Conservation (phyloP, 2,113 vertebrate species). For the Argyrosomus japonicus region DNA sequence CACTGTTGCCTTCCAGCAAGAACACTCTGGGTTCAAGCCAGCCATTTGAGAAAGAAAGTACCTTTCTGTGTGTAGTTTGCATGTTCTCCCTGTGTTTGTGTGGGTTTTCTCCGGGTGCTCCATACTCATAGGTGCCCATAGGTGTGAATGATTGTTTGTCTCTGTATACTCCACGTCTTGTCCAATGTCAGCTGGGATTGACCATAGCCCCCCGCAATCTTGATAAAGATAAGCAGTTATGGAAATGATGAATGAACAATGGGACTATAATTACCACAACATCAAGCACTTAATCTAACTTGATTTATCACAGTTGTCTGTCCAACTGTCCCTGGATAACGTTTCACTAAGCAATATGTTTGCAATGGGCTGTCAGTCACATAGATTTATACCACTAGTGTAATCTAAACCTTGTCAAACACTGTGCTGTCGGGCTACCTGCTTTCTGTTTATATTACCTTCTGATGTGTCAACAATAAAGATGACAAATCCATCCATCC, state of each 20-base stretch:
- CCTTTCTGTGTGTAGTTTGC: too few species aligned
- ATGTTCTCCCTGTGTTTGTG: too few species aligned
- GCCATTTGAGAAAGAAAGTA: too few species aligned
- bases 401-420: conserved; percentile 54
- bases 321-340: conserved; percentile 57
- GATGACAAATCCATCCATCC: not conserved
- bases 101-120: too few species aligned
- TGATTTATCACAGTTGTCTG: conserved; percentile 66
- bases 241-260: conserved; percentile 28
- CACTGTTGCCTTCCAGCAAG: too few species aligned
- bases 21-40: too few species aligned
- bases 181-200: too few species aligned
- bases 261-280: conserved; percentile 63
- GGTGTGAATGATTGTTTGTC: too few species aligned
- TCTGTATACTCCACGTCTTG: too few species aligned
- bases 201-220: too few species aligned
- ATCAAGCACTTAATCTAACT: conserved; percentile 63
- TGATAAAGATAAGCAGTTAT: too few species aligned
- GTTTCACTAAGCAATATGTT: conserved; percentile 54
- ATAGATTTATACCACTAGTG: conserved; percentile 46
- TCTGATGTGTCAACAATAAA: not conserved
- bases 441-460: conserved; percentile 20
- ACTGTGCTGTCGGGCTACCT: conserved; percentile 11
- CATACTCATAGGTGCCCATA: too few species aligned
- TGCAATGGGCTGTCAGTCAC: conserved; percentile 52